Evolutionary conservation across 92 coral and sea anemone genomes (phyloP), one percentile per base, ranked within the genome.

Genomic region (Blastomussa wellsi): DNA sequence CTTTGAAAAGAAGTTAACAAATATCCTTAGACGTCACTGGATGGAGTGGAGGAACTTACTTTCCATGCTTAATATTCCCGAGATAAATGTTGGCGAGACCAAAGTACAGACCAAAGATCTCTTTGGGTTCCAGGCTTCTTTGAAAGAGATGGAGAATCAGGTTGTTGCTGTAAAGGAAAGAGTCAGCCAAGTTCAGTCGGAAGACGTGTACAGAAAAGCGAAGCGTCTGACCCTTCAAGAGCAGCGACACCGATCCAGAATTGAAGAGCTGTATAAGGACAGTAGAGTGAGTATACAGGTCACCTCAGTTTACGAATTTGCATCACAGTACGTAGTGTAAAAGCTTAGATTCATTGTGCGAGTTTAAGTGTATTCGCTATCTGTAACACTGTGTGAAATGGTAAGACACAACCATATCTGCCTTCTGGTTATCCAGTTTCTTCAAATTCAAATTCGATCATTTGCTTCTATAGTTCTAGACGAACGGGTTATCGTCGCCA

Each of bases 11-110:
- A 71, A 52, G 39, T 57, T 81, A 39, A 75, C 83, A 3, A 67
- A 74, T 19, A 57, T 64, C 33, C 85, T 91, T 15, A 91, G 87
- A 69, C 82, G 28, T 39, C 74, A 82, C 64, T 86, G 92, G 90
- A 68, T n/a, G 22, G 90, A 91, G 68, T 91, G 92, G 92, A 81
- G 68, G 77, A 53, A 75, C 77, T 35, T 91, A n/a, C 75, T 91
- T 33, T 55, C 39, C 38, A 60, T 41, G 48, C 78, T 70, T n/a
- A 36, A 86, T 8, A 82, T 88, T 69, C 24, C 52, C n/a, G 74
- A 48, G n/a, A 74, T 91, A 13, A 29, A 26, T 24, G 79, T 91
- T n/a, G 72, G 76, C 33, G 88, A 51, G 15, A 9, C 26, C 29
- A 76, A 76, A 15, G 81, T 91, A 42, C 48, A 78, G 13, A 81